Base-by-base conservation (phyloP, 2,113 vertebrate species). In the Cairina moschata region DNA sequence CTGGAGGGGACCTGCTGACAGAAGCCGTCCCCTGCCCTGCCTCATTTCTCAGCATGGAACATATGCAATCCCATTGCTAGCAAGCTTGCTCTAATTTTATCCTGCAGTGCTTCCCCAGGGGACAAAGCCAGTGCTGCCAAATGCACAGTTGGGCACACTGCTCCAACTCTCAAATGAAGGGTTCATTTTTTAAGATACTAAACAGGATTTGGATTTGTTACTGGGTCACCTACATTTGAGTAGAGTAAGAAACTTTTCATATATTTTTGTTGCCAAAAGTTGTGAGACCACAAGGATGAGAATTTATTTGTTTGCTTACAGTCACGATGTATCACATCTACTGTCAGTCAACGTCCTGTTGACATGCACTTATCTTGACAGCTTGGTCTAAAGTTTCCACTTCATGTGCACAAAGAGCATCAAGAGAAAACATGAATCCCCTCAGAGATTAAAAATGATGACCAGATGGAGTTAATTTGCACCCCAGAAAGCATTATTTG, bases 41-140 rank as follows among this genome's bases (percentile, higher is more conserved):
- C 66, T 82, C 52, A 12, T 44, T 73, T 48, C 72, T 40, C 29
- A 54, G 7, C 40, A 38, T 13, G 18, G 12, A 73, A 68, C 69
- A 62, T 28, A 42, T 18, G 52, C 73, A 84, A 78, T 67, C 11
- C 32, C 36, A 13, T 72, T 31, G 58, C 32, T 56, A 52, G n/a
- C 62, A 71, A 68, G 32, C 56, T 72, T 52, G 31, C 66, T 84
- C 68, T 73, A 22, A 8, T 54, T 86, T 60, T 76, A 58, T n/a
- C 38, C 66, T 1, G 0, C 2, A 1, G 23, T 25, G 26, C 12
- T 42, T 82, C 56, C 56, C n/a, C 0, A 0, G 21, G n/a, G 44
- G 10, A 81, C 36, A 86, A 76, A 88, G 67, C 25, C 28, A 63
- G 6, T 7, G 44, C 40, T 59, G 72, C n/a, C 86, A 88, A 88